phyloP scores from a whole-genome alignment of 2,113 vertebrate genomes.

The Festucalex cinctus region DNA sequence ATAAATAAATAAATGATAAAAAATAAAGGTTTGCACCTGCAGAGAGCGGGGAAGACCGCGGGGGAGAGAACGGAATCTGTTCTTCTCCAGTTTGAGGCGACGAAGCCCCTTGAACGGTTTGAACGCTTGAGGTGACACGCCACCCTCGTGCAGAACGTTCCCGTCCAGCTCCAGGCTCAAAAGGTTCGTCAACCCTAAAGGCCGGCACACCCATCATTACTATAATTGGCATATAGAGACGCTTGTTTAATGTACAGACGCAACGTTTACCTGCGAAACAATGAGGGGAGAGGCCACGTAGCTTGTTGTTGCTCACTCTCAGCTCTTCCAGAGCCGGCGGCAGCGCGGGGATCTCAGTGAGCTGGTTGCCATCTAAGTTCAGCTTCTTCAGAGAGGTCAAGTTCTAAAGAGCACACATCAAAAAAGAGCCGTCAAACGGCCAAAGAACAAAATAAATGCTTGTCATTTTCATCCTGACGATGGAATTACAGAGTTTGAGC shows the following conservation, averaged over 20 bases:
- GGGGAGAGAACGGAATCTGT: conserved; percentile 69
- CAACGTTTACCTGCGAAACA: conserved; percentile 67
- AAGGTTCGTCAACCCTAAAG: conserved; percentile 71
- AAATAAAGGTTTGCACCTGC: conserved; percentile 71
- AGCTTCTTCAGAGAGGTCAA: conserved; percentile 67
- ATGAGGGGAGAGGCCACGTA: conserved; percentile 54
- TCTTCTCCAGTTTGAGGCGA: conserved; percentile 67
- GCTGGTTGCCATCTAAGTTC: conserved; percentile 72
- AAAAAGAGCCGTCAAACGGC: background rate
- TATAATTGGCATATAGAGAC: background rate
- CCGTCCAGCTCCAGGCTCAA: conserved; percentile 70
- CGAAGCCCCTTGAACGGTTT: conserved; percentile 65
- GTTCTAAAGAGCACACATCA: conserved; percentile 38
- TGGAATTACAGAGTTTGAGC: conserved; percentile 38
- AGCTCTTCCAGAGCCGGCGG: conserved; percentile 74
- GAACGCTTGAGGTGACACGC: conserved; percentile 65
- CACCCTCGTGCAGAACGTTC: conserved; percentile 67
- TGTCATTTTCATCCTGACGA: conserved; percentile 23
- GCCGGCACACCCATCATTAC: background rate
- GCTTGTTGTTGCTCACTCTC: conserved; percentile 71
- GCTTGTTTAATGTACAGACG: background rate
- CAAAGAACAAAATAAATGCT: conserved; percentile 26
- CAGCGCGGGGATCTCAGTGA: conserved; percentile 67
- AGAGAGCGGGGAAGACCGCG: conserved; percentile 70
- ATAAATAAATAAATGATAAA: too few relatives aligned